Conservation (phyloP, 2,797 vertebrate species). For the Pseudochaenichthys georgianus region DNA sequence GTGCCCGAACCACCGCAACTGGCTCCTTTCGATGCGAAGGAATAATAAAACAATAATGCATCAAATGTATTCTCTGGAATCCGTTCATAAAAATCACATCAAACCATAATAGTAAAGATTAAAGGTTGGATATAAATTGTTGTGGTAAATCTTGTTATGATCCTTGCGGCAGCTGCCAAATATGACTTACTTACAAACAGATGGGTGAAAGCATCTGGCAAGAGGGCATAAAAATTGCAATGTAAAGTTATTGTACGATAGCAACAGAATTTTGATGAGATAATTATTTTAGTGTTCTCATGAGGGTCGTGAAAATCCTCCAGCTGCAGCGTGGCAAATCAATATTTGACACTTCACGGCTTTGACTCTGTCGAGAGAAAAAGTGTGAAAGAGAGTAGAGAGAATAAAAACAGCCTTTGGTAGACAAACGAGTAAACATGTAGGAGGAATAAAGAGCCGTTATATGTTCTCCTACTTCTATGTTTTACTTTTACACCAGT, state of each 20-base stretch:
- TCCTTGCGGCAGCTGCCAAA: constrained; percentile 19
- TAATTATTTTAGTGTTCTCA: constrained; percentile 41
- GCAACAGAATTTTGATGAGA: constrained; percentile 54
- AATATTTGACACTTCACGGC: constrained; percentile 54
- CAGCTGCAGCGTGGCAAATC: constrained; percentile 62
- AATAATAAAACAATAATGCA: neutral
- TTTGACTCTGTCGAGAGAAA: constrained; percentile 21
- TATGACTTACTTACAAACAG: constrained; percentile 18
- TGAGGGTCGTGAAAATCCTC: constrained; percentile 39
- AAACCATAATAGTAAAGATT: neutral
- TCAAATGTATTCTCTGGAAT: constrained; percentile 12
- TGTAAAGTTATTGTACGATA: constrained; percentile 42
- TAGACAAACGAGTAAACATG: neutral
- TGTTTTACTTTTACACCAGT: no score
- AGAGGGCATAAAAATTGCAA: neutral
- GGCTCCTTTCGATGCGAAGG: no score
- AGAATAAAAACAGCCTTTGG: constrained; percentile 6
- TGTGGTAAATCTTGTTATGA: constrained; percentile 16
- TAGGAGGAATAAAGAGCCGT: neutral
- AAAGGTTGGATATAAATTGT: constrained; percentile 12
- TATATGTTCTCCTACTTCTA: neutral
- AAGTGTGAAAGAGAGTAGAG: neutral
- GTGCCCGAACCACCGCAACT: no score
- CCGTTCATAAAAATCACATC: constrained; percentile 1
- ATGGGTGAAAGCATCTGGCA: constrained; percentile 30